These are phyloP conservation scores for Brachirus orientalis DNA, from an alignment of 2,113 vertebrate species.

Conservation along the genomic window DNA sequence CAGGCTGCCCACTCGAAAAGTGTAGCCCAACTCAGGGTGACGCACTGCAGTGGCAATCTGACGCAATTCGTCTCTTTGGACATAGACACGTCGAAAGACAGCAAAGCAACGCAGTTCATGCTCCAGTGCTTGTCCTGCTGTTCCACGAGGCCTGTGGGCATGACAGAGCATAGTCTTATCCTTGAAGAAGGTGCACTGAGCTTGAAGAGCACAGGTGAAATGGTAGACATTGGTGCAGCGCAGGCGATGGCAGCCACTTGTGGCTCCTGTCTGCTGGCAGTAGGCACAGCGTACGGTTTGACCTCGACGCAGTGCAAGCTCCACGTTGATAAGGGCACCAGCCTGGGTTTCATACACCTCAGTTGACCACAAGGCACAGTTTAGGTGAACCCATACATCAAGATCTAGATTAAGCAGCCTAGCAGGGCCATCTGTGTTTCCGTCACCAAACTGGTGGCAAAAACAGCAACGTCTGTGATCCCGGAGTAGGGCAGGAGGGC, in stretches of 20 bases:
- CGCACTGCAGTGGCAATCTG: conserved; percentile 93
- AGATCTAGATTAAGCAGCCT: conserved; percentile 95
- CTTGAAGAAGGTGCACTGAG: conserved; percentile 98
- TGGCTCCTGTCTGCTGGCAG: conserved; percentile 95
- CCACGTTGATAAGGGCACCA: conserved; percentile 97
- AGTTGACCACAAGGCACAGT: conserved; percentile 97
- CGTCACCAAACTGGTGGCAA: conserved; percentile 96
- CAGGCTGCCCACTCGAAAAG: conserved; percentile 94
- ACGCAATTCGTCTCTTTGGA: conserved; percentile 93
- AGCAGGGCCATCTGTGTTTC: conserved; percentile 92
- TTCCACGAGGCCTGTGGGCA: conserved; percentile 92
- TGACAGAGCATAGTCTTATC: conserved; percentile 99
- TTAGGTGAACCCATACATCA: conserved; percentile 97
- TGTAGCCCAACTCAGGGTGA: conserved; percentile 92
- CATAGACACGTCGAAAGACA: conserved; percentile 94
- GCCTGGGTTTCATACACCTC: conserved; percentile 99
- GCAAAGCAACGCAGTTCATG: conserved; percentile 95
- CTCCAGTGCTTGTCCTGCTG: conserved; percentile 82
- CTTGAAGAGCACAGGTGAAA: conserved; percentile 96
- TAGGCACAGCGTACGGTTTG: conserved; percentile 92
- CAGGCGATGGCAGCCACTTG: conserved; percentile 94
- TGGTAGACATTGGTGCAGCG: conserved; percentile 98
- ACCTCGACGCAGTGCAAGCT: conserved; percentile 90
- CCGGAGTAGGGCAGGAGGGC: conserved; percentile 85
- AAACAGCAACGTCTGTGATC: conserved; percentile 95